phyloP scores from a whole-genome alignment of 2,113 vertebrate species.

The Cottus gobio region DNA sequence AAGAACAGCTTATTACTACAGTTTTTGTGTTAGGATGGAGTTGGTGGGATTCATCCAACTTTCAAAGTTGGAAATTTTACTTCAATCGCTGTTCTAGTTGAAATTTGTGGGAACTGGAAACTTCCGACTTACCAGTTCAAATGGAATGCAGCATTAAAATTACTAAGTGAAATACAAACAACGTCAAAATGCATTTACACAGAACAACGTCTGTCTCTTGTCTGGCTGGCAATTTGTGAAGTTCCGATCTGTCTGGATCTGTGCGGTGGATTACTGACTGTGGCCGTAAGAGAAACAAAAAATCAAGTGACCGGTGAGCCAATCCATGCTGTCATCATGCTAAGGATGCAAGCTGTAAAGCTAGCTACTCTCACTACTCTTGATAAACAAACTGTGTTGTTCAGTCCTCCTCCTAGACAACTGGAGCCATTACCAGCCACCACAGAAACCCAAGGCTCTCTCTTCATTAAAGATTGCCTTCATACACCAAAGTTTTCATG shows the following conservation, averaged over 20 bases:
- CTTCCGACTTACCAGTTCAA: background rate
- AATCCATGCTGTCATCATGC: slow-evolving; percentile 33
- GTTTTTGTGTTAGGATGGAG: background rate
- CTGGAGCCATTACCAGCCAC: slow-evolving; percentile 76
- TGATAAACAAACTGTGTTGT: slow-evolving; percentile 73
- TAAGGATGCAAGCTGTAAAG: slow-evolving; percentile 23
- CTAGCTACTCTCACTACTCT: slow-evolving; percentile 34
- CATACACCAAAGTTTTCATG: slow-evolving; percentile 61
- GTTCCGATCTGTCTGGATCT: background rate
- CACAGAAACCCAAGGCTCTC: slow-evolving; percentile 73
- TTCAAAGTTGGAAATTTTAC: background rate
- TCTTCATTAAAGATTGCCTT: slow-evolving; percentile 71
- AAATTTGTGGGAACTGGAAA: background rate
- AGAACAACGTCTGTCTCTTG: background rate
- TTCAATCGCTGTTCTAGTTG: no score
- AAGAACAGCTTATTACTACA: background rate
- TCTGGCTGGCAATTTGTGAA: background rate
- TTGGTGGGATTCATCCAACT: background rate
- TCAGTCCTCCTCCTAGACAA: slow-evolving; percentile 75
- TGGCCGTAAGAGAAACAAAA: background rate
- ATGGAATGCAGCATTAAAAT: background rate
- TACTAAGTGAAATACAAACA: background rate
- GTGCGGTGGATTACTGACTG: background rate
- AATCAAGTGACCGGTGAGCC: slow-evolving; percentile 15
- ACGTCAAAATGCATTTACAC: background rate